Percentiles rank a stretch among this genome's conserved stretches.
Evolutionary conservation across 1,140 invertebrate genomes (phyloP).

Genomic region (Protaetia brevitarsis): DNA sequence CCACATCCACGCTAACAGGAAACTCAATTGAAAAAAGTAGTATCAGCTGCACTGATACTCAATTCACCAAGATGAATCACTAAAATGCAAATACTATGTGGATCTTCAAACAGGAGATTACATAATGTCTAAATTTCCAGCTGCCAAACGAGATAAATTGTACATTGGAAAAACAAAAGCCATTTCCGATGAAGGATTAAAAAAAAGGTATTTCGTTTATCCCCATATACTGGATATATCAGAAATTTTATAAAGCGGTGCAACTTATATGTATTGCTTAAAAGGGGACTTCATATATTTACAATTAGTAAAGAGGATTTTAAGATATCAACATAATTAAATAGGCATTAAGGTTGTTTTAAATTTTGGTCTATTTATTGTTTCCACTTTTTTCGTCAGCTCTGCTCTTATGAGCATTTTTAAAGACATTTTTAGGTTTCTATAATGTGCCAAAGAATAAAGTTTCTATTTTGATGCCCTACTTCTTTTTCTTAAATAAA

Average conservation of each 20-base stretch:
- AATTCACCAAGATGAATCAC: no score
- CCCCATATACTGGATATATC: not conserved
- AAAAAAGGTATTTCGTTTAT: not conserved
- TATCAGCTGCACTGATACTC: no score
- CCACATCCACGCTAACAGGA: no score
- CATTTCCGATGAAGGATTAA: not conserved
- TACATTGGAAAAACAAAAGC: not conserved
- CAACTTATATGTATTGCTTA: not conserved
- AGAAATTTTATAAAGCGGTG: not conserved
- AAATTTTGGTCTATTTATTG: not conserved
- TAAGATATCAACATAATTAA: no score
- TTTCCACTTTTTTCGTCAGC: not conserved
- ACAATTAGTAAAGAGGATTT: no score
- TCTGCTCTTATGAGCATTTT: not conserved
- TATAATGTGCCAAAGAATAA: not conserved
- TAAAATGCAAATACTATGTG: no score
- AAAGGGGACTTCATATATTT: not conserved
- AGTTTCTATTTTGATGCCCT: not conserved
- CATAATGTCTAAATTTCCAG: not conserved
- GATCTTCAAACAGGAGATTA: not conserved
- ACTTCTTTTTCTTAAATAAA: not conserved
- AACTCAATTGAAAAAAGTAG: no score
- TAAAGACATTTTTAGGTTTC: not conserved
- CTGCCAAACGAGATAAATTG: not conserved
- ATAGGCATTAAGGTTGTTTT: no score